Percentiles rank a stretch among this genome's conserved stretches.
Conservation (phyloP, 2,888 invertebrate species). For the Lasioglossum figueresi region DNA sequence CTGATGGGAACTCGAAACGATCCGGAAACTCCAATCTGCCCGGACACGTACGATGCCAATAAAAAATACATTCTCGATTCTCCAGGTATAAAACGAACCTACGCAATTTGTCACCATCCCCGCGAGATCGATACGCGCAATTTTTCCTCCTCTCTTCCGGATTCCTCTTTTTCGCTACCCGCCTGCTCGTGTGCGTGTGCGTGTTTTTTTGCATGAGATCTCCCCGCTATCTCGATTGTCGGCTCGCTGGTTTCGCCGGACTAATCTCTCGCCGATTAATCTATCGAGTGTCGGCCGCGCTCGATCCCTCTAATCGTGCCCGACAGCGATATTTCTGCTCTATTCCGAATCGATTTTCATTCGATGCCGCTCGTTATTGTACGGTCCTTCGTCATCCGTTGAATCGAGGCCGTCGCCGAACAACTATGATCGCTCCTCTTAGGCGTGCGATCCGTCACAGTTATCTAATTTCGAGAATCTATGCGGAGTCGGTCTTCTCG, state of each 20-base stretch:
- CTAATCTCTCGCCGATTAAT: constrained; percentile 65
- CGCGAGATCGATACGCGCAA: constrained; percentile 54
- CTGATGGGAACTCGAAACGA: neutral
- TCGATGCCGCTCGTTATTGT: constrained; percentile 27
- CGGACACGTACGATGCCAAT: constrained; percentile 29
- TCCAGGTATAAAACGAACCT: constrained; percentile 55
- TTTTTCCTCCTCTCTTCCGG: constrained; percentile 9
- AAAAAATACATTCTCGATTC: constrained; percentile 57
- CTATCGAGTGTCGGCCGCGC: constrained; percentile 53
- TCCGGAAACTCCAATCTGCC: constrained; percentile 42
- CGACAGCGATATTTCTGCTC: constrained; percentile 53
- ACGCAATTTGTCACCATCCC: constrained; percentile 63
- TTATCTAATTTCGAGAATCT: neutral
- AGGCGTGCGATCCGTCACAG: neutral
- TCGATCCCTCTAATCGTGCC: constrained; percentile 47
- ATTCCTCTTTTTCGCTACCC: constrained; percentile 1
- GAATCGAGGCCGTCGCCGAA: neutral
- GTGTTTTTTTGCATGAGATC: constrained; percentile 48
- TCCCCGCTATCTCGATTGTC: constrained; percentile 57
- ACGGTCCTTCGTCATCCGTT: constrained; percentile 26
- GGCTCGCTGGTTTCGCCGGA: constrained; percentile 45
- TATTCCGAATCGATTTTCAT: constrained; percentile 51
- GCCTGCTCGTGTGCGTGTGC: neutral
- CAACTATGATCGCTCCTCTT: neutral
- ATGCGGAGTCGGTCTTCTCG: neutral